phyloP scores from a whole-genome alignment of 2,113 vertebrate species.

The Saccopteryx leptura region DNA sequence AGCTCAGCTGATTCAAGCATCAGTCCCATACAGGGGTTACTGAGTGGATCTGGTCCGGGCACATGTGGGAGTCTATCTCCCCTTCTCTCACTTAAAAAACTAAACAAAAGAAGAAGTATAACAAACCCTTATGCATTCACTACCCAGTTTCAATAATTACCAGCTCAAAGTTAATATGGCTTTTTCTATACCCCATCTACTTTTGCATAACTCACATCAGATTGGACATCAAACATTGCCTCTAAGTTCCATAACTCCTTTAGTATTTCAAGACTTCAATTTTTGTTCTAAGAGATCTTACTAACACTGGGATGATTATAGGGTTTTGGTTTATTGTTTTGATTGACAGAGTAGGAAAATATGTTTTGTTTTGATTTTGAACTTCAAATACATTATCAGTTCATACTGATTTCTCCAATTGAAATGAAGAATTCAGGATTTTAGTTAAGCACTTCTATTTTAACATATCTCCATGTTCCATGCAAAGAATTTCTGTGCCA shows the following conservation, averaged over 20 bases:
- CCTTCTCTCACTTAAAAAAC: neutral
- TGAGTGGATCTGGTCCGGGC: too few relatives aligned
- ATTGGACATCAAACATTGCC: neutral
- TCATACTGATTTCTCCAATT: neutral
- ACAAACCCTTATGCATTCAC: accelerated
- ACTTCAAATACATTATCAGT: neutral
- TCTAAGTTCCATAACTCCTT: neutral
- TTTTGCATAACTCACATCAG: neutral
- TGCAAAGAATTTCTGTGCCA: neutral
- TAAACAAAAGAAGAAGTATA: neutral
- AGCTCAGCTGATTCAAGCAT: too few relatives aligned
- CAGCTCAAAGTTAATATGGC: neutral
- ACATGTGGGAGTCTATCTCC: too few relatives aligned
- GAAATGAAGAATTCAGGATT: neutral
- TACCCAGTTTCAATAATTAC: neutral
- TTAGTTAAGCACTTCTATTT: neutral
- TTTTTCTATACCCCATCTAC: accelerated
- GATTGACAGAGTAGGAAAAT: neutral
- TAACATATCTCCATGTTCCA: neutral
- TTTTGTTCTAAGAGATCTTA: neutral
- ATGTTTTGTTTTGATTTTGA: conserved; percentile 44
- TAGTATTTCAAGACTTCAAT: neutral
- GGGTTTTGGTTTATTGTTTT: neutral
- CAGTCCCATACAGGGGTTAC: too few relatives aligned
- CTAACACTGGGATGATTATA: neutral